Conservation (phyloP, 2,888 invertebrate genomes). For the Phengaris alcon region DNA sequence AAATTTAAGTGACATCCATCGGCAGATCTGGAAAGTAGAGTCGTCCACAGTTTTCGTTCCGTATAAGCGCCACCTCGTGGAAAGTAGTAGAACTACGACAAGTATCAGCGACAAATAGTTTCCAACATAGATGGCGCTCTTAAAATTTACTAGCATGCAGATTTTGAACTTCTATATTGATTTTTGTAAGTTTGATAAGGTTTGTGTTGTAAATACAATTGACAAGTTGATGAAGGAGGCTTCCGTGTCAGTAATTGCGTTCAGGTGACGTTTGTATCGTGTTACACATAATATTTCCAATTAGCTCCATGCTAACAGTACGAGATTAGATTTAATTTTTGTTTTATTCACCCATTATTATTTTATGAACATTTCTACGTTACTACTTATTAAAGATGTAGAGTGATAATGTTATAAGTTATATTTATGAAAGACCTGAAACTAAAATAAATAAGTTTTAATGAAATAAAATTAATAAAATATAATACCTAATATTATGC, state of each 20-base stretch:
- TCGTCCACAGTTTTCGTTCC: not conserved
- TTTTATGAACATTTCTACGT: no score
- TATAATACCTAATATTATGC: no score
- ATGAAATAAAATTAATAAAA: no score
- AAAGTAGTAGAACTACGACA: conserved; percentile 40
- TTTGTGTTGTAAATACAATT: conserved; percentile 33
- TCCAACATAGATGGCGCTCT: conserved; percentile 58
- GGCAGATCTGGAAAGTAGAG: not conserved
- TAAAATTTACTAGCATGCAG: conserved; percentile 35
- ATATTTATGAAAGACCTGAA: no score
- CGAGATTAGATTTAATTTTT: not conserved
- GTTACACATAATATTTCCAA: not conserved
- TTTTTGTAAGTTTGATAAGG: conserved; percentile 33
- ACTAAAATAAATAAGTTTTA: no score
- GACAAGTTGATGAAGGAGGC: conserved; percentile 34
- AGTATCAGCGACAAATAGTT: conserved; percentile 15
- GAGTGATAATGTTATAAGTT: no score
- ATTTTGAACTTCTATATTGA: conserved; percentile 33
- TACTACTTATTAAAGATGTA: no score
- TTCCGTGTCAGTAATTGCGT: conserved; percentile 22
- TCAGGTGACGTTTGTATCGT: not conserved
- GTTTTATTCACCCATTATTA: not conserved
- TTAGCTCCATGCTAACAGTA: not conserved
- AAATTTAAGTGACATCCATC: conserved; percentile 49
- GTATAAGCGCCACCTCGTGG: conserved; percentile 42